These are phyloP conservation scores for Perccottus glenii DNA, from an alignment of 2,113 vertebrate genomes.

Conservation along the genomic window DNA sequence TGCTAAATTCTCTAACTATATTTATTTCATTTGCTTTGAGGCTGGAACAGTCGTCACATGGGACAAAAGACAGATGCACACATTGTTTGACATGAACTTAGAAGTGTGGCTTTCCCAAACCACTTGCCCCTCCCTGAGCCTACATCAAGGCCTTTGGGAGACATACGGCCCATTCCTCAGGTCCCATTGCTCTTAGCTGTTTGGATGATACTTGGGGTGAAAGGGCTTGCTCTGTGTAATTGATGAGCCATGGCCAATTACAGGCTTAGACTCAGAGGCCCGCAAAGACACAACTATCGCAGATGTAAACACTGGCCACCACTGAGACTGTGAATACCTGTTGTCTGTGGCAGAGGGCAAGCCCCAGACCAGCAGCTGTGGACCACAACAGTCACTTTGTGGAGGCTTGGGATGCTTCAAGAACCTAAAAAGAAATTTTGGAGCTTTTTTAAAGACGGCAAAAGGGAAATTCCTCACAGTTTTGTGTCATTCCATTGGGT, in stretches of 20 bases:
- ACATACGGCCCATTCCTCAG: constrained; percentile 60
- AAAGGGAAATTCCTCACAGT: constrained; percentile 51
- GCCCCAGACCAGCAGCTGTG: constrained; percentile 51
- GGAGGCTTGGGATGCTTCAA: constrained; percentile 56
- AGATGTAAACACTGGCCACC: constrained; percentile 73
- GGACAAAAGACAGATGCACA: constrained; percentile 57
- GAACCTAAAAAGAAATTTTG: constrained; percentile 25
- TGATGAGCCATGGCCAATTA: constrained; percentile 83
- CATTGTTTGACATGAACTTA: constrained; percentile 49
- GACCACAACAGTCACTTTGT: constrained; percentile 4
- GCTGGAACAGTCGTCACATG: constrained; percentile 19
- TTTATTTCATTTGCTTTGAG: constrained; percentile 6
- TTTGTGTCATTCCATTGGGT: constrained; percentile 43
- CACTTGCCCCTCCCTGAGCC: constrained; percentile 51
- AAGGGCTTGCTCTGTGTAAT: constrained; percentile 71
- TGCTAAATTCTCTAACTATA: no score
- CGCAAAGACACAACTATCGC: constrained; percentile 66
- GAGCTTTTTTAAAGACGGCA: constrained; percentile 26
- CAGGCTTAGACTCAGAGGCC: constrained; percentile 73
- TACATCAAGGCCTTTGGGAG: constrained; percentile 62
- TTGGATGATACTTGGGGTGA: constrained; percentile 73
- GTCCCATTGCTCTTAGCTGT: constrained; percentile 61
- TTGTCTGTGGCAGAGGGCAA: constrained; percentile 42
- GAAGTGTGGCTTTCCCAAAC: constrained; percentile 59
- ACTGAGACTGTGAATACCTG: constrained; percentile 71